Conservation (phyloP, 2,113 vertebrate genomes). For the Peromyscus leucopus region DNA sequence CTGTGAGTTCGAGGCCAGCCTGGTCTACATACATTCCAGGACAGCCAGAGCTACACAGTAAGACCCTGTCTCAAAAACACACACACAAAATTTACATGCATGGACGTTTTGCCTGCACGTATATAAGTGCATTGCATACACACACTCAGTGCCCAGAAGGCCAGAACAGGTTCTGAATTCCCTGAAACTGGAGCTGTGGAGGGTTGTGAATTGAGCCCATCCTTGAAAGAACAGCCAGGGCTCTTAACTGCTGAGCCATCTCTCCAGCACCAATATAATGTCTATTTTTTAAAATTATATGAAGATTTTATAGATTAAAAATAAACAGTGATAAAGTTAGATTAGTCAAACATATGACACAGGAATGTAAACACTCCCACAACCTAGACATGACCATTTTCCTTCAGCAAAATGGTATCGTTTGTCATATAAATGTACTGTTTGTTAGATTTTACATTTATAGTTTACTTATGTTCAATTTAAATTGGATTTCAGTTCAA, state of each 20-base stretch:
- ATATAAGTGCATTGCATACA: neutral
- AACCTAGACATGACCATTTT: slow-evolving; percentile 16
- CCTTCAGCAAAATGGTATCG: slow-evolving; percentile 27
- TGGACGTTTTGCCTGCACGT: neutral
- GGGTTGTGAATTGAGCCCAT: neutral
- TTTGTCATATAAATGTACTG: slow-evolving; percentile 41
- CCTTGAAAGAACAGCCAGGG: neutral
- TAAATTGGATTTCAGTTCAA: slow-evolving; percentile 61
- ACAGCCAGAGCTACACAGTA: neutral
- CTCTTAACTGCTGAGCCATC: neutral
- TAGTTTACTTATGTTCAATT: slow-evolving; percentile 60
- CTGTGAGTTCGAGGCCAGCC: neutral
- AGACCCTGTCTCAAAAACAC: neutral
- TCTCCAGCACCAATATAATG: neutral
- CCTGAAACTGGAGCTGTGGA: neutral
- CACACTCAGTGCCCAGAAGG: neutral
- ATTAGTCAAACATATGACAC: neutral
- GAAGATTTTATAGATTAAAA: neutral
- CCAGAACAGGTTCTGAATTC: neutral
- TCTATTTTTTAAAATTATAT: neutral
- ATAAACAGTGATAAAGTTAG: slow-evolving; percentile 8
- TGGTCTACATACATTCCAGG: neutral
- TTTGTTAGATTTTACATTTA: slow-evolving; percentile 62
- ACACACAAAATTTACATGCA: neutral
- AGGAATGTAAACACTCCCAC: neutral